These are phyloP conservation scores for Harlomillsia oculata DNA, from an alignment of 1,140 invertebrate genomes.

Conservation along the genomic window DNA sequence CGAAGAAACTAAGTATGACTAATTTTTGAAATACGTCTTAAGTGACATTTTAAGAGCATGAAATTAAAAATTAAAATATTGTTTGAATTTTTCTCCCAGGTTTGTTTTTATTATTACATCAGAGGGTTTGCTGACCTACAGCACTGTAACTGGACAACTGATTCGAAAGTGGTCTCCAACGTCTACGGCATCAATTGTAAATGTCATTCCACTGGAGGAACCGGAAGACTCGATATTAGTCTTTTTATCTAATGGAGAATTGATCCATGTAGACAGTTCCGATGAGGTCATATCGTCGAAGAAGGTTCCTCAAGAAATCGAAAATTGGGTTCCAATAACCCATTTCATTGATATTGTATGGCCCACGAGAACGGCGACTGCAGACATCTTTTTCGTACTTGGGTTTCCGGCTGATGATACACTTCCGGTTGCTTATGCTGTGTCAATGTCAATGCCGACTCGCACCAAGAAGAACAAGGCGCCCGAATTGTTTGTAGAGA, in stretches of 20 bases:
- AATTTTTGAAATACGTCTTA: no score
- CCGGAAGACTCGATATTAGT: slow-evolving; percentile 2
- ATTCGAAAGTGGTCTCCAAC: slow-evolving; percentile 15
- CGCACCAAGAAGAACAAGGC: not conserved
- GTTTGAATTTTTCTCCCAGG: not conserved
- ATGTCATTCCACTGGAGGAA: not conserved
- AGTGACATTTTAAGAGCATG: no score
- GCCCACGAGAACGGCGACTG: not conserved
- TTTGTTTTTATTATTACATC: slow-evolving; percentile 8
- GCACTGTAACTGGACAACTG: slow-evolving; percentile 1
- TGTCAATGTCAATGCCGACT: no score
- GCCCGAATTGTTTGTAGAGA: slow-evolving; percentile 13
- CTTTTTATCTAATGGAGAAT: not conserved
- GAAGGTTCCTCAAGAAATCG: not conserved
- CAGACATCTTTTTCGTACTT: slow-evolving; percentile 13
- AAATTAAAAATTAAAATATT: not conserved
- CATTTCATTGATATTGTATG: slow-evolving; percentile 8
- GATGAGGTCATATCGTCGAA: not conserved
- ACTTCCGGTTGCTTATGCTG: slow-evolving; percentile 19
- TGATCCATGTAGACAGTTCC: not conserved
- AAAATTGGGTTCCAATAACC: slow-evolving; percentile 8
- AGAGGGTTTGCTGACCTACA: slow-evolving; percentile 11
- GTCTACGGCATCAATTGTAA: slow-evolving; percentile 18
- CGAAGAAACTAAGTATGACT: no score
- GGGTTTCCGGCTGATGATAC: slow-evolving; percentile 9